Evolutionary conservation across 2,113 vertebrate species (phyloP), one percentile per base, ranked within the genome.

Genomic region (Clarias macrocephalus): DNA sequence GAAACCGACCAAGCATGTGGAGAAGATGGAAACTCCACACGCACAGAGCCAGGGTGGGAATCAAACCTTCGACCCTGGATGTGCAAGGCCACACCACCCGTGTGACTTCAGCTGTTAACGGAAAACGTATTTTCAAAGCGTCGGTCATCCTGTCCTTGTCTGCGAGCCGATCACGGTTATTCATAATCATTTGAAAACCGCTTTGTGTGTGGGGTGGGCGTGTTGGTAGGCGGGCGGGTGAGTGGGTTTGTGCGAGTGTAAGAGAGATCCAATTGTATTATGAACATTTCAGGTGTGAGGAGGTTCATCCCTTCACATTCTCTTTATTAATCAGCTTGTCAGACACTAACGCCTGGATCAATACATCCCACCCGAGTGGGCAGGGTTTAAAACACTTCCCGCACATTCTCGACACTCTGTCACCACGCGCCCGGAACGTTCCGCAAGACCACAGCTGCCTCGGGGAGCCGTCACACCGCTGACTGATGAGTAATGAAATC

Each of bases 301-400:
- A 15, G 37, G 23, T 60, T 18, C 70, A 63, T 56, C 77, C 82
- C 62, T 85, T 88, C 83, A 73, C 70, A 85, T 88, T 72, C 83
- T 88, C 83, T 83, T 87, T 91, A 91, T 90, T 91, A 91, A 91
- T 92, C 87, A 89, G 90, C 82, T 86, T 90, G 90, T 92, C 86
- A 88, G 87, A 88, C 81, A 13, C 88, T 88, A 83, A 89, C 86
- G 66, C 79, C 77, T 57, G 59, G 87, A 89, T 91, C 89, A 80
- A 92, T 90, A 85, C 73, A 66, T 86, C 88, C 89, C 87, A 88
- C 85, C 85, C 82, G 85, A 86, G 86, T 83, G 86, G 88, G 86
- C 85, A 76, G 85, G 87, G 87, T 89, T 92, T 91, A 90, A 91
- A 89, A 81, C 88, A 91, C 87, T 91, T 92, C 90, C 88, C 86